Evolutionary conservation across 2,888 invertebrate species (phyloP).

Genomic region (Synergus gifuensis): DNA sequence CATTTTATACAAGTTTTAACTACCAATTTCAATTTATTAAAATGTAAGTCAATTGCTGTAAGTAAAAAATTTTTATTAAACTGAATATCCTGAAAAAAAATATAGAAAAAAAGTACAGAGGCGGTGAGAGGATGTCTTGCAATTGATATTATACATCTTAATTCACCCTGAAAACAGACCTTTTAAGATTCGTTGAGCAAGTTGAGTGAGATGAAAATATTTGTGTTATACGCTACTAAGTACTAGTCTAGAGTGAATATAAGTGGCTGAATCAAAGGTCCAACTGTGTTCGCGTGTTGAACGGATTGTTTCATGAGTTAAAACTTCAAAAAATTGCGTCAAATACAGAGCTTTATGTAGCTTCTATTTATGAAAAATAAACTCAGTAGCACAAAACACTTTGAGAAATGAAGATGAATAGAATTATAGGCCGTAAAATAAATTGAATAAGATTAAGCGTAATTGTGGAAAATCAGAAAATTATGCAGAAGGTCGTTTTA

Average conservation of each 20-base stretch:
- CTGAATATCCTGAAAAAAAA: conserved; percentile 9
- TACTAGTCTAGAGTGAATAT: conserved; percentile 3
- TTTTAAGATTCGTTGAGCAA: conserved; percentile 28
- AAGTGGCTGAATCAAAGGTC: conserved; percentile 24
- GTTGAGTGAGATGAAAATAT: conserved; percentile 40
- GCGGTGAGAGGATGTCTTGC: conserved; percentile 21
- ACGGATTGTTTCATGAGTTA: conserved; percentile 17
- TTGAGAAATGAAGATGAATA: not conserved
- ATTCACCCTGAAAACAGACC: conserved; percentile 17
- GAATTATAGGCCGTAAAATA: not conserved
- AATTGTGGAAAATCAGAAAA: conserved; percentile 19
- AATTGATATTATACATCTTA: conserved; percentile 39
- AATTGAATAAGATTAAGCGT: not conserved
- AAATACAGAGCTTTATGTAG: not conserved
- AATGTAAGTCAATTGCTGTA: no score
- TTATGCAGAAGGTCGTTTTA: conserved; percentile 22
- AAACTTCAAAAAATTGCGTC: not conserved
- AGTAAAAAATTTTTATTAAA: not conserved
- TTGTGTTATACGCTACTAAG: conserved; percentile 35
- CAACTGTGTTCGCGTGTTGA: conserved; percentile 24
- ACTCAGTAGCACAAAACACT: not conserved
- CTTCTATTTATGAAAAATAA: not conserved
- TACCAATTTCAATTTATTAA: no score
- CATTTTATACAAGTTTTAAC: not conserved
- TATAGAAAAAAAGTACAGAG: not conserved